These are phyloP conservation scores for Pocillopora damicornis DNA, from an alignment of 64 coral and sea anemone species.

Conservation along the genomic window DNA sequence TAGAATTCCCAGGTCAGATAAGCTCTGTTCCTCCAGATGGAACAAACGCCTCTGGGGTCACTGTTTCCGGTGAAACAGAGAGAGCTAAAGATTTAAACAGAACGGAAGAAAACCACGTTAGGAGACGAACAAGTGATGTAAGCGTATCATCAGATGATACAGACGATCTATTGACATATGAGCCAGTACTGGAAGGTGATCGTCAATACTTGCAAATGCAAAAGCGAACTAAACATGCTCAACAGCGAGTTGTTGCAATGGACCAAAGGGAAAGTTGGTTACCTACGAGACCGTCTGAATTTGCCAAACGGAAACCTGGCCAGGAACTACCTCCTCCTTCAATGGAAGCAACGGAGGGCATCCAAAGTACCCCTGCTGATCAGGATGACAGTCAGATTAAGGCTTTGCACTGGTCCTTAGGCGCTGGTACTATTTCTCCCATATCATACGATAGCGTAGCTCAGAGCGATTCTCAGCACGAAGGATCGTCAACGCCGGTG, in stretches of 20 bases:
- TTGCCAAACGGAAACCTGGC: background rate
- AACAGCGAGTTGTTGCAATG: background rate
- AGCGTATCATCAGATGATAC: slow-evolving; percentile 70
- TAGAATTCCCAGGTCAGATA: background rate
- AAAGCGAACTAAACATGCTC: background rate
- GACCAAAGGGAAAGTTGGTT: background rate
- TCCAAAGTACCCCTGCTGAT: background rate
- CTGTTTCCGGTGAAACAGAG: background rate
- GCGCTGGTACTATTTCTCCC: slow-evolving; percentile 50
- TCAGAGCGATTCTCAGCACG: slow-evolving; percentile 29
- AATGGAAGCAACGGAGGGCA: background rate
- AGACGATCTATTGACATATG: slow-evolving; percentile 83
- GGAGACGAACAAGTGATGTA: background rate
- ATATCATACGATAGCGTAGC: slow-evolving; percentile 15
- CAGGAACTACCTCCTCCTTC: background rate
- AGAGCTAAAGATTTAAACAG: background rate
- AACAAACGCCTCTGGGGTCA: background rate
- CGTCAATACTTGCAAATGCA: slow-evolving; percentile 53
- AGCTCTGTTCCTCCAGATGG: background rate
- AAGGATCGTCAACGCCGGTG: background rate
- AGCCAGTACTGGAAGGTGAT: slow-evolving; percentile 74
- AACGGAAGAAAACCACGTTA: background rate
- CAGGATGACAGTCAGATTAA: slow-evolving; percentile 25
- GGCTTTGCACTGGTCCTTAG: slow-evolving; percentile 51
- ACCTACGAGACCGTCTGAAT: background rate